Conservation (phyloP, 2,113 vertebrate species). For the Callospermophilus lateralis region DNA sequence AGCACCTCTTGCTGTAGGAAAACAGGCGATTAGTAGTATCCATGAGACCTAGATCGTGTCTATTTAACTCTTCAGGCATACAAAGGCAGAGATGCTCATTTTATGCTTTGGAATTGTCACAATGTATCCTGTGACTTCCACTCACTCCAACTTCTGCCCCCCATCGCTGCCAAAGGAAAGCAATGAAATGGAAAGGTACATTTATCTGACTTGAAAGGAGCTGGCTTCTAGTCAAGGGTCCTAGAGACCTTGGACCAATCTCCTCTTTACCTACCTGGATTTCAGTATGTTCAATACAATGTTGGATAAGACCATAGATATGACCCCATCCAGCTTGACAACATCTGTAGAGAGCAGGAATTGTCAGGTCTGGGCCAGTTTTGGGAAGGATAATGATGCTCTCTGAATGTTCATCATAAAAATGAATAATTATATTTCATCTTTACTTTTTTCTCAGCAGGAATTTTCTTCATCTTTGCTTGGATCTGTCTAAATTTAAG, state of each 20-base stretch:
- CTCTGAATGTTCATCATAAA: background rate
- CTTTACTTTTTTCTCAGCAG: background rate
- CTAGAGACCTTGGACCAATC: background rate
- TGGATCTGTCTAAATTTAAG: background rate
- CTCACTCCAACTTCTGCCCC: background rate
- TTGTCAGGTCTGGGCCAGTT: background rate
- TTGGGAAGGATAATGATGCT: background rate
- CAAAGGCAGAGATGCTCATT: background rate
- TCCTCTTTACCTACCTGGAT: background rate
- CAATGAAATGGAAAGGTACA: too few relatives aligned
- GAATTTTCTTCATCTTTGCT: background rate
- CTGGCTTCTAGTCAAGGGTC: background rate
- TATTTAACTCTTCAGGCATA: background rate
- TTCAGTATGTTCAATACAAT: background rate
- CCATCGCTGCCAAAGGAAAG: background rate
- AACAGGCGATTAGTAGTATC: background rate
- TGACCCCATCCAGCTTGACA: background rate
- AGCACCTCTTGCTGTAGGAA: background rate
- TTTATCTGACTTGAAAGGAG: background rate
- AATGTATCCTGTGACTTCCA: background rate
- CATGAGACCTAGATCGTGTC: background rate
- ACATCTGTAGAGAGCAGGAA: background rate
- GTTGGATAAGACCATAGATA: background rate
- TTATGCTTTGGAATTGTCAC: background rate
- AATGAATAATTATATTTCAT: background rate